Percentiles rank a stretch among this genome's conserved stretches.
These are phyloP conservation scores for Urechis unicinctus DNA, from an alignment of 2,888 invertebrate genomes.

Conservation along the genomic window DNA sequence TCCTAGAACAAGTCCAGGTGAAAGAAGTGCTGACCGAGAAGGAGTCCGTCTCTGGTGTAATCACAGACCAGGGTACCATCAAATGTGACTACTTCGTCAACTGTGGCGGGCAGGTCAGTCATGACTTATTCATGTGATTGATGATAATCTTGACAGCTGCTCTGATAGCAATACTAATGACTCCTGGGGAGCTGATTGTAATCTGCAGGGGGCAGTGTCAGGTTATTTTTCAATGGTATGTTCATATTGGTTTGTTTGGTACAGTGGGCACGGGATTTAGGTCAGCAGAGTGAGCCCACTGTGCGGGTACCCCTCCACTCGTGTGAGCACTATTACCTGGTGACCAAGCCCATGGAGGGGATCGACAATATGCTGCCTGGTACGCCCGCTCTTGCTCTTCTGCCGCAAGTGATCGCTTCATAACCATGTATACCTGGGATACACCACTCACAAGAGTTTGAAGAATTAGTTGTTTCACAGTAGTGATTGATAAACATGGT, in stretches of 20 bases:
- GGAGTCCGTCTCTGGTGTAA: constrained; percentile 57
- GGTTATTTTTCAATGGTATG: no score
- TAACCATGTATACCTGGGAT: no score
- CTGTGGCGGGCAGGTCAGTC: constrained; percentile 76
- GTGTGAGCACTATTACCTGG: constrained; percentile 89
- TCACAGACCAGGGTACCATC: constrained; percentile 61
- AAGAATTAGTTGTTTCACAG: no score
- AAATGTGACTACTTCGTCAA: constrained; percentile 90
- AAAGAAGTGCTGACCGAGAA: constrained; percentile 58
- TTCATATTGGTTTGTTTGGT: constrained; percentile 5
- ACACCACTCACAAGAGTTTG: no score
- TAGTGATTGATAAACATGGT: no score
- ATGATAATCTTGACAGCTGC: neutral
- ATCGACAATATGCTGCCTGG: constrained; percentile 77
- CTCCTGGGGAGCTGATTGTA: neutral
- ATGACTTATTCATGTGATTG: neutral
- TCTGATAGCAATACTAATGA: no score
- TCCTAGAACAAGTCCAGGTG: constrained; percentile 60
- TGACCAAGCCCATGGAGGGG: constrained; percentile 73
- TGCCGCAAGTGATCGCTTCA: no score
- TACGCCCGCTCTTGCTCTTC: constrained; percentile 33
- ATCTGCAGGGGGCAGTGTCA: no score
- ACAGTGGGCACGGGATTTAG: constrained; percentile 81
- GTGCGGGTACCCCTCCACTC: constrained; percentile 85
- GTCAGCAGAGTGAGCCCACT: constrained; percentile 74